Conservation (phyloP, 2,888 invertebrate species). For the Amblyjoppa fuscipennis region DNA sequence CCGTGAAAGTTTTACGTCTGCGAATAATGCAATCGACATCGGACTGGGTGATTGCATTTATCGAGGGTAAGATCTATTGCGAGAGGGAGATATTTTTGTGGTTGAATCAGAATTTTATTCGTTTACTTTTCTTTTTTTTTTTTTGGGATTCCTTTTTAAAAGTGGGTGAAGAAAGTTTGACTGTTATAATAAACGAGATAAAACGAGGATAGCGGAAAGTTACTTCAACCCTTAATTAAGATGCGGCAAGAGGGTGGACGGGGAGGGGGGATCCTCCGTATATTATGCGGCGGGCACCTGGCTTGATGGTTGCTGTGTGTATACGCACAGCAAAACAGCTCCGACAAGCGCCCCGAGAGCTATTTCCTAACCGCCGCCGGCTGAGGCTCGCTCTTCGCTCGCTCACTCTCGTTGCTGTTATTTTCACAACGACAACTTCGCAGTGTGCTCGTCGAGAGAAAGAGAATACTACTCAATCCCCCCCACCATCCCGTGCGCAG, state of each 20-base stretch:
- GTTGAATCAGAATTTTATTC: background rate
- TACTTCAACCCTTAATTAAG: slow-evolving; percentile 68
- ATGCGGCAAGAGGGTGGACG: slow-evolving; percentile 45
- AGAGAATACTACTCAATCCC: slow-evolving; percentile 23
- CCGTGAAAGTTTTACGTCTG: background rate
- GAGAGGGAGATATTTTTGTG: background rate
- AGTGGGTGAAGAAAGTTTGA: slow-evolving; percentile 22
- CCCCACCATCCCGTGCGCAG: slow-evolving; percentile 11
- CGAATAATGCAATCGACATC: background rate
- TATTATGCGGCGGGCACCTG: slow-evolving; percentile 10
- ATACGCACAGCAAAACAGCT: slow-evolving; percentile 30
- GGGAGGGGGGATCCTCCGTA: background rate
- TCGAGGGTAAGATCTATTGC: background rate
- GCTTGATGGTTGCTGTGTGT: slow-evolving; percentile 2
- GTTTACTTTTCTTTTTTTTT: background rate
- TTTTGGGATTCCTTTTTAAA: background rate
- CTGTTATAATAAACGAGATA: background rate
- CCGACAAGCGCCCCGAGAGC: slow-evolving; percentile 44
- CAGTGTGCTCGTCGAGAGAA: slow-evolving; percentile 30
- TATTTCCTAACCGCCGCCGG: slow-evolving; percentile 54
- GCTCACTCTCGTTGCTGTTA: slow-evolving; percentile 53
- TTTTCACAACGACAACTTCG: slow-evolving; percentile 55
- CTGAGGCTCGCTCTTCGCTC: slow-evolving; percentile 27
- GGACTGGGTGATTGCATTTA: background rate
- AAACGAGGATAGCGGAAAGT: slow-evolving; percentile 21